These are phyloP conservation scores for Apocheima hispidaria DNA, from an alignment of 2,888 invertebrate genomes.

Conservation along the genomic window DNA sequence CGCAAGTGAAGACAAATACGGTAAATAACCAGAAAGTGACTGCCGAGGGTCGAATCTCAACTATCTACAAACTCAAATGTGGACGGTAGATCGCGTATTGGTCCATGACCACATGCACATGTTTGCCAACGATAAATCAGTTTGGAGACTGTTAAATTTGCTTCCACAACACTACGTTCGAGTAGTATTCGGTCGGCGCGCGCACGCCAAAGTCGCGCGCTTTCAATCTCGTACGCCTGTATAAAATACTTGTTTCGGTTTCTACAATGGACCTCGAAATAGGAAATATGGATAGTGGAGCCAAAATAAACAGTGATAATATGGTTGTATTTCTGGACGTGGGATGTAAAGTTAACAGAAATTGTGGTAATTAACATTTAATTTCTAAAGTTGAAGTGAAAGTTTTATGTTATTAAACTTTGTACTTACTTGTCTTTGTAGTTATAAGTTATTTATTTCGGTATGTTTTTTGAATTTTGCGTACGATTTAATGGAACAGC, in stretches of 20 bases:
- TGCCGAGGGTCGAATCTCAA: background rate
- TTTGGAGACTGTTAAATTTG: conserved; percentile 20
- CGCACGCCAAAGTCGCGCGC: conserved; percentile 13
- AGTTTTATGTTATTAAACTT: conserved; percentile 10
- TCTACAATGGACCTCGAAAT: conserved; percentile 34
- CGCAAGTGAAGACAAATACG: background rate
- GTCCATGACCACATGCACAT: conserved; percentile 15
- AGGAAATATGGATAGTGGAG: conserved; percentile 8
- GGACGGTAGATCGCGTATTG: background rate
- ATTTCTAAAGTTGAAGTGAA: conserved; percentile 45
- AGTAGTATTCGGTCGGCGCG: conserved; percentile 14
- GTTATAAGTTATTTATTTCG: too few species aligned
- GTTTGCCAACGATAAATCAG: conserved; percentile 21
- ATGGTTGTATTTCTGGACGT: conserved; percentile 56
- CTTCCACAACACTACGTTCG: background rate
- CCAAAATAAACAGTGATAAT: conserved; percentile 18
- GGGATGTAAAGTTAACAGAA: conserved; percentile 48
- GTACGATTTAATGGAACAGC: too few species aligned
- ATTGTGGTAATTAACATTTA: conserved; percentile 41
- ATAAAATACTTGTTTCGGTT: background rate
- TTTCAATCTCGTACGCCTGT: background rate
- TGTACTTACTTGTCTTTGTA: background rate
- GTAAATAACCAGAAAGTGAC: background rate
- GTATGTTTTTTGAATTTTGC: too few species aligned
- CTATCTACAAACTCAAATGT: background rate